A percentile compares a stretch with the other conserved stretches of the same genome.
These are phyloP conservation scores for Carposina sasakii DNA, from an alignment of 1,140 invertebrate species.

Conservation along the genomic window DNA sequence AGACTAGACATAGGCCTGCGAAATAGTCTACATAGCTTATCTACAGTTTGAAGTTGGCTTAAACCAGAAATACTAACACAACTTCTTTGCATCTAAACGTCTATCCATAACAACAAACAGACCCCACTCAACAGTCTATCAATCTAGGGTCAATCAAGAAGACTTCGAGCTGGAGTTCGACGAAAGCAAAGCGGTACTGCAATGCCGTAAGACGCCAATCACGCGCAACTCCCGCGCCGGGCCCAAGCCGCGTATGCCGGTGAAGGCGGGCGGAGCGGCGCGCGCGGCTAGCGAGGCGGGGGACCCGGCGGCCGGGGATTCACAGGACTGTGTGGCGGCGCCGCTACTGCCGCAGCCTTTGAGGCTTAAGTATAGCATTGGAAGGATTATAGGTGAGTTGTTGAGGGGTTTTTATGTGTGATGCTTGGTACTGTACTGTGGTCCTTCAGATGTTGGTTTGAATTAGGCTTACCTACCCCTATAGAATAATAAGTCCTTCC, in stretches of 20 bases:
- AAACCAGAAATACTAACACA: no score
- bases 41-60: no score
- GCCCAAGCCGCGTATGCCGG: conserved; percentile 78
- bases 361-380: conserved; percentile 72
- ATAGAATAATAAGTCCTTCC: no score
- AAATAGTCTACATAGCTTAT: no score
- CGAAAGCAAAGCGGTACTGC: conserved; percentile 82
- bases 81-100: no score
- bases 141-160: conserved; percentile 76
- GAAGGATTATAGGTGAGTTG: conserved; percentile 73
- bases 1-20: no score
- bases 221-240: conserved; percentile 74
- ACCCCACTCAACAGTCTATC: no score
- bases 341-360: conserved; percentile 65
- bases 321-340: conserved; percentile 22
- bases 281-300: conserved; percentile 33
- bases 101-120: no score
- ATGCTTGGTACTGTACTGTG: no score
- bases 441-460: no score
- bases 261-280: conserved; percentile 71
- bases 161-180: conserved; percentile 96
- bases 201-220: conserved; percentile 78
- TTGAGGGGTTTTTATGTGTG: conserved; percentile 71
- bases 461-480: no score
- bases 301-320: conserved; percentile 36